Evolutionary conservation across 2,797 vertebrate species (phyloP).

Genomic region (Bucorvus abyssinicus): DNA sequence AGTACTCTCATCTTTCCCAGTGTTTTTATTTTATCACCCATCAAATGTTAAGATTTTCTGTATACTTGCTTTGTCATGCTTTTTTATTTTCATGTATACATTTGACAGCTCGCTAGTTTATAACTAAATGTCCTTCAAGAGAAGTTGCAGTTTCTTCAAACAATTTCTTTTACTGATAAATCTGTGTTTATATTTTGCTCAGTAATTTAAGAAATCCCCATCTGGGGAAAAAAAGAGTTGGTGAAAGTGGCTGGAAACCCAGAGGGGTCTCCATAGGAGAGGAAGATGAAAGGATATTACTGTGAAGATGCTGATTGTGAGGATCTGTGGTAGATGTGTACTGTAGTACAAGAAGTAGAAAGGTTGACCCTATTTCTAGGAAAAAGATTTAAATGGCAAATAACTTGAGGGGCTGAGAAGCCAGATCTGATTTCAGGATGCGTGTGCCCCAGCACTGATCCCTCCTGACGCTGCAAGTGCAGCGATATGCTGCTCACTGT

Average conservation of each 20-base stretch:
- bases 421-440: background rate
- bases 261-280: background rate
- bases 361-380: background rate
- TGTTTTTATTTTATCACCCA: background rate
- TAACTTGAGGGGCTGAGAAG: background rate
- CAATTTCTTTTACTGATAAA: background rate
- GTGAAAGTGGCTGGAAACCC: background rate
- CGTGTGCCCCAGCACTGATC: background rate
- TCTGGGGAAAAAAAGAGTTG: background rate
- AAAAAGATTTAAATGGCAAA: background rate
- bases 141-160: background rate
- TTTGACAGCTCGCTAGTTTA: background rate
- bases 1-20: background rate
- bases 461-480: background rate
- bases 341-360: background rate
- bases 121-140: background rate
- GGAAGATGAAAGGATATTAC: background rate
- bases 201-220: background rate
- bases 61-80: background rate
- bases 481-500: background rate
- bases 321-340: background rate
- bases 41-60: background rate
- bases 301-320: background rate
- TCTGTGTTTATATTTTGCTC: background rate
- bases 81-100: background rate